phyloP scores from a whole-genome alignment of 2,113 vertebrate genomes.

The Oceanodroma tethys region DNA sequence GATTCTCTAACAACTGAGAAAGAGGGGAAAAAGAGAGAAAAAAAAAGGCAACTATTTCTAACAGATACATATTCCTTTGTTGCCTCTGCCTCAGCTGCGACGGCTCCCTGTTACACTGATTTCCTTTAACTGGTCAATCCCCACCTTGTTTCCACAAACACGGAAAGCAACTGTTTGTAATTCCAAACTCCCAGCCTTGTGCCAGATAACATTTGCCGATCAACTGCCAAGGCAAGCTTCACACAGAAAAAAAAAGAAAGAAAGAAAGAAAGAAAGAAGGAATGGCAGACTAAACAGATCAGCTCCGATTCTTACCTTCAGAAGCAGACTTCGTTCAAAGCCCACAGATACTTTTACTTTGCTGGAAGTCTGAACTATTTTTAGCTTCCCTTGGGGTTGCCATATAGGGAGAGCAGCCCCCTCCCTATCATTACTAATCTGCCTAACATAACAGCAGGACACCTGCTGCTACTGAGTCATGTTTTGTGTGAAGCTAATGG shows the following conservation, averaged over 20 bases:
- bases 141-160: background rate
- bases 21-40: background rate
- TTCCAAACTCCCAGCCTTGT: background rate
- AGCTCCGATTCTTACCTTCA: conserved; percentile 55
- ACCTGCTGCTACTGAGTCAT: conserved; percentile 67
- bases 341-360: conserved; percentile 34
- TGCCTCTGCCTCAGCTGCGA: background rate
- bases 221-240: conserved; percentile 5
- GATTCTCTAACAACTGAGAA: background rate
- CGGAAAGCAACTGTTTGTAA: background rate
- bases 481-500: conserved; percentile 6
- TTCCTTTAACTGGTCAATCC: conserved; percentile 15
- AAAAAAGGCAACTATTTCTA: background rate
- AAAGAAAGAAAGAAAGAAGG: background rate
- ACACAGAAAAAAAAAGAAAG: background rate
- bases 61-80: background rate
- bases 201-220: background rate
- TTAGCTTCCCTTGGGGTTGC: conserved; percentile 35
- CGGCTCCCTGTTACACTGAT: background rate
- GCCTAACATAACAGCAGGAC: conserved; percentile 31
- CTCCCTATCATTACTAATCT: conserved; percentile 40
- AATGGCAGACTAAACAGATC: conserved; percentile 32
- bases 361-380: conserved; percentile 53
- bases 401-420: conserved; percentile 52
- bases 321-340: conserved; percentile 41